A percentile compares a stretch with the other conserved stretches of the same genome.
Conservation (phyloP, 2,797 vertebrate genomes). For the Anguilla pacifica region DNA sequence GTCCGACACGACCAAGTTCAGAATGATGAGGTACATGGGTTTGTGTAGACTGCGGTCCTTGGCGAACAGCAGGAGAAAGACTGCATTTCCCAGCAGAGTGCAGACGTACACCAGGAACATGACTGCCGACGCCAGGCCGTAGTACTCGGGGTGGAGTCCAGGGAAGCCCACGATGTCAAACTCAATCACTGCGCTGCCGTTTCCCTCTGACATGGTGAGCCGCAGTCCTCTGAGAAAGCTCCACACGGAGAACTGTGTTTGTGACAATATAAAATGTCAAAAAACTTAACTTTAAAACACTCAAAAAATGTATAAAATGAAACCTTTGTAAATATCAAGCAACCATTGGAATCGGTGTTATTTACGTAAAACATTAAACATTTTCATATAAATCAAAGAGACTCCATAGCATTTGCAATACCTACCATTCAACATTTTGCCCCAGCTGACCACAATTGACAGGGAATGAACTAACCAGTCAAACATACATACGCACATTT, state of each 20-base stretch:
- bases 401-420: too few relatives aligned
- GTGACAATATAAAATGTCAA: too few relatives aligned
- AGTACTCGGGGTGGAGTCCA: constrained; percentile 58
- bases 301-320: too few relatives aligned
- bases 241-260: background rate
- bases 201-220: constrained; percentile 52
- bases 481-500: too few relatives aligned
- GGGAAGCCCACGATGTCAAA: constrained; percentile 73
- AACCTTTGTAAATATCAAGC: too few relatives aligned
- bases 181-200: constrained; percentile 56
- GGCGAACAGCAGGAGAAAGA: constrained; percentile 57
- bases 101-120: constrained; percentile 60
- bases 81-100: constrained; percentile 62
- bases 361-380: too few relatives aligned
- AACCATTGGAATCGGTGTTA: too few relatives aligned
- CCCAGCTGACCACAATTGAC: background rate
- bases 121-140: constrained; percentile 48
- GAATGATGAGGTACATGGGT: constrained; percentile 64
- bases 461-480: background rate
- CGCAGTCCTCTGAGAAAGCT: background rate
- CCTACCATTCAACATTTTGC: too few relatives aligned
- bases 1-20: constrained; percentile 62
- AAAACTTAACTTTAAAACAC: constrained; percentile 40
- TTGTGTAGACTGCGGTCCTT: constrained; percentile 62
- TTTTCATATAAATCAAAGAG: too few relatives aligned